These are phyloP conservation scores for Rhamnusium bicolor DNA, from an alignment of 2,888 invertebrate species.

Conservation along the genomic window DNA sequence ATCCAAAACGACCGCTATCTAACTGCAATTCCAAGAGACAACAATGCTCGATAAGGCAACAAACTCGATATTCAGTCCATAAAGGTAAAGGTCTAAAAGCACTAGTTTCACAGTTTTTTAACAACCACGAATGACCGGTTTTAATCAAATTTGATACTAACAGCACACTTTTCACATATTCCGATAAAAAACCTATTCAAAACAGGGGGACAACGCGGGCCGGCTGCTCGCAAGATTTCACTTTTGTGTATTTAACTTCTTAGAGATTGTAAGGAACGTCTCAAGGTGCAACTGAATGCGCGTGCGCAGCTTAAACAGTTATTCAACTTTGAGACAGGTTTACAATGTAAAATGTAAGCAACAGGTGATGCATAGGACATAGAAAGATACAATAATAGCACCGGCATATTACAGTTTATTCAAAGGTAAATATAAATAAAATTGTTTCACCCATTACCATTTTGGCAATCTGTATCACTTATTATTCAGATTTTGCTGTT, in stretches of 20 bases:
- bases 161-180: constrained; percentile 27
- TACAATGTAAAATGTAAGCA: constrained; percentile 62
- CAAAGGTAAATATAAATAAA: background rate
- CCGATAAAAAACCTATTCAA: constrained; percentile 17
- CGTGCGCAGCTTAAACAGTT: constrained; percentile 64
- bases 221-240: constrained; percentile 59
- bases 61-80: constrained; percentile 38
- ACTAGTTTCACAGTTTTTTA: background rate
- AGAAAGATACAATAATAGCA: constrained; percentile 1
- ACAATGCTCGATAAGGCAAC: constrained; percentile 47
- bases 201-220: constrained; percentile 37
- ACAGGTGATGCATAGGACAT: constrained; percentile 58
- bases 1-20: background rate
- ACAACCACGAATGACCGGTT: background rate
- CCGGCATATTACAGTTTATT: background rate
- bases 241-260: constrained; percentile 59
- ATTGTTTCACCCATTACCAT: background rate
- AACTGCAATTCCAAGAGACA: constrained; percentile 28
- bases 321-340: constrained; percentile 68
- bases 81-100: background rate
- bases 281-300: constrained; percentile 65
- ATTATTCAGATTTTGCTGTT: too few relatives aligned
- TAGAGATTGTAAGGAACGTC: constrained; percentile 62
- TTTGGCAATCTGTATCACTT: background rate
- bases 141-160: background rate